phyloP scores from a whole-genome alignment of 2,113 vertebrate species.

The Eretmochelys imbricata region DNA sequence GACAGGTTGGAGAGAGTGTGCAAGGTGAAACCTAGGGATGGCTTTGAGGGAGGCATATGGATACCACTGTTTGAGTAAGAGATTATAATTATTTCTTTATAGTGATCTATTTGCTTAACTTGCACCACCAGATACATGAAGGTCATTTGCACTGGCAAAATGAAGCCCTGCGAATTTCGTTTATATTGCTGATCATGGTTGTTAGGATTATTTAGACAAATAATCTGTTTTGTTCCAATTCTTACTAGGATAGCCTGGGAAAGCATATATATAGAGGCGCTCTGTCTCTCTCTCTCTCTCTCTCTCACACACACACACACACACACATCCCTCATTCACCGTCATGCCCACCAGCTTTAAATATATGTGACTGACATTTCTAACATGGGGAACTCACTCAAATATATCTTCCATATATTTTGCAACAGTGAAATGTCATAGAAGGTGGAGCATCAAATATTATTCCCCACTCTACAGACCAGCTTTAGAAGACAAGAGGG shows the following conservation, averaged over 20 bases:
- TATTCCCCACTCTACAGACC: slow-evolving; percentile 24
- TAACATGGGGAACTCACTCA: slow-evolving; percentile 29
- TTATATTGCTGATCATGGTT: neutral
- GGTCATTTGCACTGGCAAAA: neutral
- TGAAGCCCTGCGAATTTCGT: neutral
- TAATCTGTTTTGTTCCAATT: neutral
- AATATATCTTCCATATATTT: slow-evolving; percentile 24
- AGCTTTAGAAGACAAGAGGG: slow-evolving; percentile 3
- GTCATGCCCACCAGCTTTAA: neutral
- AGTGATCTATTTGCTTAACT: neutral
- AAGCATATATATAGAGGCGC: neutral
- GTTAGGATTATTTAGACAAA: neutral
- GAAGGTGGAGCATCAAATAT: slow-evolving; percentile 60
- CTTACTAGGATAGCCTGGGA: neutral
- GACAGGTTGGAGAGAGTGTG: neutral
- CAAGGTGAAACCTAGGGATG: neutral
- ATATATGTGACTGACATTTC: slow-evolving; percentile 21
- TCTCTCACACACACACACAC: neutral
- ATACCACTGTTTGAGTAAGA: neutral
- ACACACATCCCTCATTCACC: neutral
- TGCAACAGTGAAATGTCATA: slow-evolving; percentile 38
- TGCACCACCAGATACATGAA: neutral
- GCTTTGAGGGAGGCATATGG: neutral
- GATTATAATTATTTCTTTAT: neutral
- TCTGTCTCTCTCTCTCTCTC: neutral